Evolutionary conservation across 2,888 invertebrate species (phyloP), one percentile per base, ranked within the genome.

Genomic region (Chironomus riparius): DNA sequence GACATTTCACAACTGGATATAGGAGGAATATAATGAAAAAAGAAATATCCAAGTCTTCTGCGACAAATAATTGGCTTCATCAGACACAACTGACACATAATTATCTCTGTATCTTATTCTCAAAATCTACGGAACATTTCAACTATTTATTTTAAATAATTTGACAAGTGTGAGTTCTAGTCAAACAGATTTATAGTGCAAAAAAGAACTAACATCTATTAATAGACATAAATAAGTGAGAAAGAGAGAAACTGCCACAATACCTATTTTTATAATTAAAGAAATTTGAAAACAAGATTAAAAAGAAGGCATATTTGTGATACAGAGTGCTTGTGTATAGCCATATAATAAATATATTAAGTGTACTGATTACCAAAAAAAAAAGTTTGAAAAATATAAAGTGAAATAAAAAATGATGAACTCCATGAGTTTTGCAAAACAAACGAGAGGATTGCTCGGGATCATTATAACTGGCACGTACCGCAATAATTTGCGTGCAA

Each of bases 151-250:
- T 18, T 48, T 47, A 56, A 71, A 15, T 12, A 47, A 48, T 56
- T 56, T 56, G 56, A 56, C 56, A 71, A 71, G 24, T 50, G 50
- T 22, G 38, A 70, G 50, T 18, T 21, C 71, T 71, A 71, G 71
- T 71, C 71, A 70, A 24, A 38, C 38, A 38, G 38, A 38, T 38
- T 10, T 10, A 38, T 38, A 38, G 38, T 38, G 38, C 38, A 10
- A 38, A 50, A 13, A 21, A 70, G 47, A 71, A 50, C 15, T 47
- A 13, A 70, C 22, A 22, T 21, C 50, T 71, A 71, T 50, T 50
- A 71, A 71, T 71, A 71, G 50, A 71, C 71, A 21, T 13, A 47
- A n/a, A 71, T 38, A 38, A 38, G 38, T 38, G 38, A 38, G 38
- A 71, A 71, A 71, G 18, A 71, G 18, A 56, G 56, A 15, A 15